These are phyloP conservation scores for Ptychoptera contaminata DNA, from an alignment of 2,888 invertebrate species.

Conservation along the genomic window DNA sequence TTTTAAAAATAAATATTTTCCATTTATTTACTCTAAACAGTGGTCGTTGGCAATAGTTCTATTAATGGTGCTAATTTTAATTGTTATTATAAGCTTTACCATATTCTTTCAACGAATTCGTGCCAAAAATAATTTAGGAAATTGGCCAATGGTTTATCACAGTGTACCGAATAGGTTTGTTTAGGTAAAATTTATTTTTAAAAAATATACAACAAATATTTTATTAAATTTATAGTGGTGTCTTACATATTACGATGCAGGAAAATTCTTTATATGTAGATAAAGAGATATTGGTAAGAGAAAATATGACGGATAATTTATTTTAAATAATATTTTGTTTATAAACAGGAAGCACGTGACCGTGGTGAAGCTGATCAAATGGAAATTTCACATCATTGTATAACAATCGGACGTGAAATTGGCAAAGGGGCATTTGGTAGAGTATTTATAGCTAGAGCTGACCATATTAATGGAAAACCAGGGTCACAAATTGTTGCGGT, in stretches of 20 bases:
- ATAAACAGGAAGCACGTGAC: conserved; percentile 20
- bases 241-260: conserved; percentile 31
- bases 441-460: conserved; percentile 49
- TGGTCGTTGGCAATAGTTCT: too few relatives aligned
- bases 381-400: conserved; percentile 22
- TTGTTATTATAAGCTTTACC: too few relatives aligned
- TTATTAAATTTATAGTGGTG: conserved; percentile 1
- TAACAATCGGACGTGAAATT: conserved; percentile 32
- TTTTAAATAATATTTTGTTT: background rate
- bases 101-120: too few relatives aligned
- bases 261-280: conserved; percentile 40
- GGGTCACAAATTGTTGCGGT: conserved; percentile 48
- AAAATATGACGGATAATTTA: too few relatives aligned
- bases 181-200: background rate
- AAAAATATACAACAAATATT: background rate
- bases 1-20: too few relatives aligned
- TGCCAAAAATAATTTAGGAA: background rate
- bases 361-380: conserved; percentile 22
- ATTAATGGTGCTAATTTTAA: too few relatives aligned
- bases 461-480: conserved; percentile 33
- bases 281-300: conserved; percentile 37
- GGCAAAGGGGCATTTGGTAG: conserved; percentile 64
- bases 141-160: conserved; percentile 15
- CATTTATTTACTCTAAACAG: too few relatives aligned
- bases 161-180: conserved; percentile 15